Evolutionary conservation across 2,113 vertebrate genomes (phyloP), one percentile per base, ranked within the genome.

Genomic region (Gymnorhina tibicen): DNA sequence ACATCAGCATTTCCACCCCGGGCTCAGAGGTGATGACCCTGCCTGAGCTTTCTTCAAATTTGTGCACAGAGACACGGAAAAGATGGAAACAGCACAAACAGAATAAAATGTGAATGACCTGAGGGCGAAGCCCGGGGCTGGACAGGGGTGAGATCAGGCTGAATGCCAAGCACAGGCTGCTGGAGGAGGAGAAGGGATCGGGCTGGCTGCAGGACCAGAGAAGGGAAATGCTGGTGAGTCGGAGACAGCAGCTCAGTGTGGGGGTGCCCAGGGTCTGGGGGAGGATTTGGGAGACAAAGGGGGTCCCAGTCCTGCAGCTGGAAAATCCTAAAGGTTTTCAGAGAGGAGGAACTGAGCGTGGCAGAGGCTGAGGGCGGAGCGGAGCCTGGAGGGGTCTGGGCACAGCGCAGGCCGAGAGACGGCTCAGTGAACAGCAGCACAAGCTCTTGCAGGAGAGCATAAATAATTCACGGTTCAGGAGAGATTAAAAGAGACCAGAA

Each of bases 381-480:
- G 52, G 50, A 10, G n/a, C 41, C 11, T 30, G 66, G 21, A 33
- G 41, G 44, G 22, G 5, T n/a, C n/a, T 23, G 62, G 35, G 18
- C 35, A 18, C 0, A 0, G 5, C 0, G 1, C 16, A 35, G 18
- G 27, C 17, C 19, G 7, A 33, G 11, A 13, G 69, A 8, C 0
- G 2, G 15, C 7, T 47, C 47, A 37, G 42, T 4, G 3, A 41
- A 7, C 26, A 37, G 70, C 69, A 88, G 58, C 47, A 56, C 11
- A 7, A 67, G 49, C 11, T 12, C 58, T 18, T 4, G 46, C 16
- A 49, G 52, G 41, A 53, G 42, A 58, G 15, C 33, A 9, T 7
- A 6, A 86, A 59, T 10, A 44, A 64, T 30, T 60, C 44, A 17
- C 35, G 13, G 2, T 0, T 37, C 30, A 27, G 52, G 20, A 63